Base-by-base conservation (phyloP, 2,888 invertebrate genomes). In the Chrysomela aeneicollis region DNA sequence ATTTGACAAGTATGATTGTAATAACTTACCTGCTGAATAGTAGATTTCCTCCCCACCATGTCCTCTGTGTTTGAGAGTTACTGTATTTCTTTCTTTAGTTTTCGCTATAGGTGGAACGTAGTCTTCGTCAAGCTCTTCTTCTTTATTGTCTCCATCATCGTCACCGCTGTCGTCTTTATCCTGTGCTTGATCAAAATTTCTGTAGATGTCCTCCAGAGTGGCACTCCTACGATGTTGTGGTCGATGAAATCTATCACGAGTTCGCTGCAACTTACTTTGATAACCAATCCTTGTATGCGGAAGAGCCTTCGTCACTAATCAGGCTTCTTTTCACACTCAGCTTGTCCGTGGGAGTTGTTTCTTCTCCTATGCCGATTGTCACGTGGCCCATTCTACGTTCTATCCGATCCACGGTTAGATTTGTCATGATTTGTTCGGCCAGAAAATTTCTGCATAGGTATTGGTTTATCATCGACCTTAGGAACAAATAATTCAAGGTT, bases 381-480 rank as follows among this genome's bases (percentile, higher is more conserved):
- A 63, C 59, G 10, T 69, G 70, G 18, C 83, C 83, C 57, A 83
- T 79, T 61, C 85, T 79, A 54, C 84, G 80, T 70, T 83, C 84
- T 1, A 84, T 80, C 61, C 84, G 78, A 32, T 81, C 76, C 1
- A 83, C 78, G 57, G 81, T 81, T 81, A 92, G 87, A 73, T 90
- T 89, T 9, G 86, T 85, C 46, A 92, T 80, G 69, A 92, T 91
- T 82, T 91, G 89, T 73, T 90, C 89, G 0, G 91, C 91, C 42
- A 92, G 80, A 77, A 89, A 92, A 76, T 88, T 91, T 35, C 91
- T 87, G 72, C 92, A 92, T 52, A 91, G 83, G 78, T 91, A 92
- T 77, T 92, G 91, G 76, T 92, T 92, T 89, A 92, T 91, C 86
- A 89, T 90, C 79, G 87, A 86, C 75, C 92, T 91, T 60, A 32